phyloP scores from a whole-genome alignment of 1,140 invertebrate genomes.

The Archegozetes longisetosus region DNA sequence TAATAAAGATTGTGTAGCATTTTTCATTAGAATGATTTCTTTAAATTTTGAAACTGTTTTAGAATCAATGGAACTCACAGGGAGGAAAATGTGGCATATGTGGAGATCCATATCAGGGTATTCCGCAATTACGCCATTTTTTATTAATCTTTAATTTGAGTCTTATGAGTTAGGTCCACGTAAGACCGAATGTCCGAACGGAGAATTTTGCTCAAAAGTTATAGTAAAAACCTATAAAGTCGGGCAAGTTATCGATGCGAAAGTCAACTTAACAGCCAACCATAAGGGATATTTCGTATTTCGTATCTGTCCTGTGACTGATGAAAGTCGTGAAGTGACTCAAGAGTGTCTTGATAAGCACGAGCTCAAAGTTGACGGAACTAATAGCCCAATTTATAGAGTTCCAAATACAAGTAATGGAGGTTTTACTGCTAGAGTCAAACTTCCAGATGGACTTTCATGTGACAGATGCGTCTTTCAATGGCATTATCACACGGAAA shows the following conservation, averaged over 20 bases:
- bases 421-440: slow-evolving; percentile 12
- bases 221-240: slow-evolving; percentile 31
- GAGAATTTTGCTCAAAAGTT: slow-evolving; percentile 17
- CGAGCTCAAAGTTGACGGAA: not conserved
- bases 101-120: too few relatives aligned
- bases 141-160: too few relatives aligned
- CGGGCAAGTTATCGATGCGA: slow-evolving; percentile 29
- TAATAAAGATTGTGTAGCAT: not conserved
- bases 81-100: too few relatives aligned
- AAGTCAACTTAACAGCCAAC: slow-evolving; percentile 43
- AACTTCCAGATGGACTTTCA: slow-evolving; percentile 35
- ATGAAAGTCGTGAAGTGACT: slow-evolving; percentile 30
- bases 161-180: too few relatives aligned
- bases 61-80: too few relatives aligned
- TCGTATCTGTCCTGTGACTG: slow-evolving; percentile 47
- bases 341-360: slow-evolving; percentile 40
- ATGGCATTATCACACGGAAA: slow-evolving; percentile 74
- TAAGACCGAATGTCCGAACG: slow-evolving; percentile 46
- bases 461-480: slow-evolving; percentile 73
- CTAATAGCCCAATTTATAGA: not conserved
- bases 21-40: not conserved
- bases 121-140: too few relatives aligned
- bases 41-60: not conserved
- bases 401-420: not conserved
- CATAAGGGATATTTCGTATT: slow-evolving; percentile 78